Conservation (phyloP, 2,113 vertebrate genomes). For the Probosciger aterrimus region DNA sequence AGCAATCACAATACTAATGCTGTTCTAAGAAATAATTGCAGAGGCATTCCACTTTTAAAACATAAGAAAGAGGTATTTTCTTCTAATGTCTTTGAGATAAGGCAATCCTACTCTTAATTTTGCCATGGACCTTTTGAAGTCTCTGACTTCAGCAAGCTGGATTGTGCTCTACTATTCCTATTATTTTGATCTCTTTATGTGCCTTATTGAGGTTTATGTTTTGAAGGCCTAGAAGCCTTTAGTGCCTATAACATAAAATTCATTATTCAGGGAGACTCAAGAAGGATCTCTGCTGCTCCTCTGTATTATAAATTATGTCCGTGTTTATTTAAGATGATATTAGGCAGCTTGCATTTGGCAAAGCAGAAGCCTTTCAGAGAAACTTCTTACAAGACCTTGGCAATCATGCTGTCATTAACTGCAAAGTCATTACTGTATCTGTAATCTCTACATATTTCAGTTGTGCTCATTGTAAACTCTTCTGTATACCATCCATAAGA, state of each 20-base stretch:
- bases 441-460: neutral
- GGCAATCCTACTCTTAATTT: neutral
- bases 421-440: neutral
- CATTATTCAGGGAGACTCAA: neutral
- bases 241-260: neutral
- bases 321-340: neutral
- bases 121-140: neutral
- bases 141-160: neutral
- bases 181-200: neutral
- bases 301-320: neutral
- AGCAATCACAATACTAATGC: neutral
- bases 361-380: neutral
- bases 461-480: neutral
- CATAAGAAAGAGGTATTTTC: neutral
- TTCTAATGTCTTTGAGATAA: neutral
- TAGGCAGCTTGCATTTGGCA: neutral
- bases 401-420: neutral
- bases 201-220: neutral
- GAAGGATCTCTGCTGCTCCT: neutral
- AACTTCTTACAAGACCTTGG: neutral
- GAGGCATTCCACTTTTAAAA: neutral
- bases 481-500: neutral
- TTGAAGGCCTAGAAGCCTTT: neutral
- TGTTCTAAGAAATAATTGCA: neutral
- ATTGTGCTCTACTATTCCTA: neutral